phyloP scores from a whole-genome alignment of 1,140 invertebrate genomes.

The Halesus radiatus region DNA sequence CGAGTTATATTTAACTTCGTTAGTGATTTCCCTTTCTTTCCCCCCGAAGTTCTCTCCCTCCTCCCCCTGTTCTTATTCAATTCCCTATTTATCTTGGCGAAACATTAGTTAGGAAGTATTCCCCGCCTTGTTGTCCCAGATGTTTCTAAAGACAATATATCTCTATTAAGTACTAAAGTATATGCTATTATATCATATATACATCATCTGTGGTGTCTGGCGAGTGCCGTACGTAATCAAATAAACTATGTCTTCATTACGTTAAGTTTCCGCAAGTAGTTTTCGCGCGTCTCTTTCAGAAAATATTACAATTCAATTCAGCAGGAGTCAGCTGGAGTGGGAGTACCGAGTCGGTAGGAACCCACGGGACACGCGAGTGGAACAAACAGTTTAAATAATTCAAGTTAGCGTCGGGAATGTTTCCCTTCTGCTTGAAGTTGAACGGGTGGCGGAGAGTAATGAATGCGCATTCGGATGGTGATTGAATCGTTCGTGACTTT shows the following conservation, averaged over 20 bases:
- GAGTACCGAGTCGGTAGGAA: too few relatives aligned
- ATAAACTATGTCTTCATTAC: too few relatives aligned
- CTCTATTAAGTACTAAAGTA: conserved; percentile 22
- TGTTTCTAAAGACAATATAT: conserved; percentile 19
- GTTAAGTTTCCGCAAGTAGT: too few relatives aligned
- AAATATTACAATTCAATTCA: too few relatives aligned
- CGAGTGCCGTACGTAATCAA: too few relatives aligned
- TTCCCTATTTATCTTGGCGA: conserved; percentile 24
- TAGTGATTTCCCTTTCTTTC: conserved; percentile 23
- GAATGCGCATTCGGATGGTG: conserved; percentile 27
- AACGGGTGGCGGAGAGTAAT: background rate
- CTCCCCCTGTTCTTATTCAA: conserved; percentile 1
- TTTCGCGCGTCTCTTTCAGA: too few relatives aligned
- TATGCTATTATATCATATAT: background rate
- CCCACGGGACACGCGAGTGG: too few relatives aligned
- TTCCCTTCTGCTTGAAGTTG: too few relatives aligned
- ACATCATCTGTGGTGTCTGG: background rate
- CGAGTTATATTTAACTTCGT: conserved; percentile 25
- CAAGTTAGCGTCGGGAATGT: too few relatives aligned
- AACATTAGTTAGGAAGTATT: conserved; percentile 21
- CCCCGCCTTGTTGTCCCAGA: conserved; percentile 8
- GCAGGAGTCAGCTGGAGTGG: too few relatives aligned
- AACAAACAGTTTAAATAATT: too few relatives aligned
- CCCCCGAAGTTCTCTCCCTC: background rate
- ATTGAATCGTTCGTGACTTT: conserved; percentile 20